phyloP scores from a whole-genome alignment of 35 echinoderm and acorn worm species.

The Strongylocentrotus purpuratus region DNA sequence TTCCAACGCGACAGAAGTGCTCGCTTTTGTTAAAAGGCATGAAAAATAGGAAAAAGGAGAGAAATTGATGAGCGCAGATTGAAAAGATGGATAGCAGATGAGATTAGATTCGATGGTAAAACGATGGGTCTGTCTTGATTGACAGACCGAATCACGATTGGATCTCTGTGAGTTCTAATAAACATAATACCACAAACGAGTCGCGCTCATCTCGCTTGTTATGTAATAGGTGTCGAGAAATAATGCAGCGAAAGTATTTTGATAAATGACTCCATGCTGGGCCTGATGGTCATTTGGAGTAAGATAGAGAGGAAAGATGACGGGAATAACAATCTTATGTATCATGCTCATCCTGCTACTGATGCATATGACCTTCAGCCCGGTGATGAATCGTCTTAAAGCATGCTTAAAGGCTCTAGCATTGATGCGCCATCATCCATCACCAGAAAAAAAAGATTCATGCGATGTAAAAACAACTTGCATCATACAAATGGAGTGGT shows the following conservation, averaged over 20 bases:
- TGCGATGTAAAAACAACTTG: neutral
- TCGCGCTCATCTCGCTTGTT: constrained; percentile 8
- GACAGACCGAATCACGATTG: constrained; percentile 29
- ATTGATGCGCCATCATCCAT: neutral
- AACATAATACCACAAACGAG: neutral
- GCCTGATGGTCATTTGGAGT: neutral
- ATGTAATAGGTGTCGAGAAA: constrained; percentile 36
- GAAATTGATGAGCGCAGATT: neutral
- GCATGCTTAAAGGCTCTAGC: neutral
- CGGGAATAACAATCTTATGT: neutral
- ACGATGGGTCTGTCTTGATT: constrained; percentile 21
- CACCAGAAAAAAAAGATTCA: neutral
- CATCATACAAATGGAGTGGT: neutral
- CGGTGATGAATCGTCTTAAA: neutral
- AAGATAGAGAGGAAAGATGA: neutral
- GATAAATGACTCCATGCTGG: neutral
- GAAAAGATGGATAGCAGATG: constrained; percentile 11
- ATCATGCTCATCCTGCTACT: neutral
- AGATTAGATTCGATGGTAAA: constrained; percentile 8
- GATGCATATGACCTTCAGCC: neutral
- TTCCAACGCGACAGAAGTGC: neutral
- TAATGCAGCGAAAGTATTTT: neutral
- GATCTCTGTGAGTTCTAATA: neutral
- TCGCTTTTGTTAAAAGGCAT: neutral
- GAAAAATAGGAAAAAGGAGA: neutral